phyloP scores from a whole-genome alignment of 2,113 vertebrate genomes.

The Carassius gibelio region DNA sequence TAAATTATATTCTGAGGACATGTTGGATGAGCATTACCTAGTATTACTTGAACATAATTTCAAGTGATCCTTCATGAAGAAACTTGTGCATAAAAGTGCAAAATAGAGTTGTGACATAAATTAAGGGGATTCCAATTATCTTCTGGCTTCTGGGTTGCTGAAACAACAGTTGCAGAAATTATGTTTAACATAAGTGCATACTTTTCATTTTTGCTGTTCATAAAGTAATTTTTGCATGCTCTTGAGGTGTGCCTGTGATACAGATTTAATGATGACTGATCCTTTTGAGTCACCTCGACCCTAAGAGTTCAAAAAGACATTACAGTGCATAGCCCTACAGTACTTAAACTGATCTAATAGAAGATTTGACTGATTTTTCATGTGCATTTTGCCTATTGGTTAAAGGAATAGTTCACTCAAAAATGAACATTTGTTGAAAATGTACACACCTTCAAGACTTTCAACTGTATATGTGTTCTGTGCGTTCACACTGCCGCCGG shows the following conservation, averaged over 20 bases:
- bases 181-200: slow-evolving; percentile 24
- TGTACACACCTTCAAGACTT: too few relatives aligned
- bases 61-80: slow-evolving; percentile 19
- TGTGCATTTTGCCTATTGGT: not conserved
- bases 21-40: slow-evolving; percentile 48
- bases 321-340: not conserved
- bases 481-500: too few relatives aligned
- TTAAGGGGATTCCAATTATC: slow-evolving; percentile 26
- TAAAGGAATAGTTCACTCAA: too few relatives aligned
- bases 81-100: slow-evolving; percentile 17
- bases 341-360: not conserved
- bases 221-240: not conserved
- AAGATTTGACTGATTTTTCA: not conserved
- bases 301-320: not conserved
- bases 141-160: slow-evolving; percentile 14
- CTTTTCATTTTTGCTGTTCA: not conserved
- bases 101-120: slow-evolving; percentile 22
- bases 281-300: not conserved
- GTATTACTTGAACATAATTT: slow-evolving; percentile 47
- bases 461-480: not conserved
- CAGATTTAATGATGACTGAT: not conserved
- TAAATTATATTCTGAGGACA: slow-evolving; percentile 61
- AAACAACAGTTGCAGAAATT: not conserved
- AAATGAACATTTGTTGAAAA: too few relatives aligned
- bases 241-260: not conserved